Percentiles rank a stretch among this genome's conserved stretches.
Conservation (phyloP, 64 coral and sea anemone species). For the Catalaphyllia jardinei region DNA sequence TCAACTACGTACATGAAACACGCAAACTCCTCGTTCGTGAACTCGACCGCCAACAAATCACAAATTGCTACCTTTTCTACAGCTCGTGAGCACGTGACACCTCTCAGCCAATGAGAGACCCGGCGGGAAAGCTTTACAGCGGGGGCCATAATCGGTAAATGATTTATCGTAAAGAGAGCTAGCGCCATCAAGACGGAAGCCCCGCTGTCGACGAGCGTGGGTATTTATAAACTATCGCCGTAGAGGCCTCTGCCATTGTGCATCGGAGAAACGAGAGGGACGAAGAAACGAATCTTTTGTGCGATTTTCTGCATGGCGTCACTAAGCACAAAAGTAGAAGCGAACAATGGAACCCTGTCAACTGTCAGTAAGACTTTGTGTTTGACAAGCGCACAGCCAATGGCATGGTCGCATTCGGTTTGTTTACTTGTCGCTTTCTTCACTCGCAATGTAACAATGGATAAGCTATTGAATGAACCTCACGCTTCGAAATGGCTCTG, state of each 20-base stretch:
- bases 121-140: slow-evolving; percentile 47
- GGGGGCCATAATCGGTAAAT: slow-evolving; percentile 42
- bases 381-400: slow-evolving; percentile 38
- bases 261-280: neutral
- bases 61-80: slow-evolving; percentile 12
- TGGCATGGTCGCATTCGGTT: slow-evolving; percentile 2
- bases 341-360: slow-evolving; percentile 21
- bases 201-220: slow-evolving; percentile 9
- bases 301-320: neutral
- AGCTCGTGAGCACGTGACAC: slow-evolving; percentile 1
- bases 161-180: slow-evolving; percentile 33
- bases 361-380: neutral
- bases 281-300: neutral
- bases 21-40: slow-evolving; percentile 33
- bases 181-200: slow-evolving; percentile 19
- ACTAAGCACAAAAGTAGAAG: neutral
- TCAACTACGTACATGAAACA: slow-evolving; percentile 21
- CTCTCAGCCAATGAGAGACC: slow-evolving; percentile 16
- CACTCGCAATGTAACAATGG: slow-evolving; percentile 22
- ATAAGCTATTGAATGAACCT: neutral
- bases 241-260: slow-evolving; percentile 1
- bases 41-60: slow-evolving; percentile 17
- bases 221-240: slow-evolving; percentile 15
- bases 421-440: slow-evolving; percentile 32
- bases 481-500: neutral